Conservation (phyloP, 2,113 vertebrate genomes). For the Alligator sinensis region DNA sequence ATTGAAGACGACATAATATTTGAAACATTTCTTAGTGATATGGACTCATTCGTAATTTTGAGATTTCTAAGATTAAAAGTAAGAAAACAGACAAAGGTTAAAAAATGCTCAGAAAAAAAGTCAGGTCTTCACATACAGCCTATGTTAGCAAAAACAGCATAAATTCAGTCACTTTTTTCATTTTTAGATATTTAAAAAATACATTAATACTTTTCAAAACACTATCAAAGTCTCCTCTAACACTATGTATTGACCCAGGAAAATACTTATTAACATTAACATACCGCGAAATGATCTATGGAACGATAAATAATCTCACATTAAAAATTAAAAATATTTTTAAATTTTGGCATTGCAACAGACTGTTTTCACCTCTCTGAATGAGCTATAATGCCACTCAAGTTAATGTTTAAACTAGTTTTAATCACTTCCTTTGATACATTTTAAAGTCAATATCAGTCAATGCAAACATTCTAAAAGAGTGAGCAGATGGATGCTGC, state of each 20-base stretch:
- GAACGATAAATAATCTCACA: not conserved
- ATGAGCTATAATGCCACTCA: constrained; percentile 62
- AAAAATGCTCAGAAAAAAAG: too few relatives aligned
- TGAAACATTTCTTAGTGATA: too few relatives aligned
- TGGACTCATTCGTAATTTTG: not conserved
- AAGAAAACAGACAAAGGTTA: not conserved
- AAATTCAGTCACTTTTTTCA: not conserved
- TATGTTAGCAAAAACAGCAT: not conserved
- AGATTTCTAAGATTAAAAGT: not conserved
- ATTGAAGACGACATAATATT: not conserved
- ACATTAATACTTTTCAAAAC: not conserved
- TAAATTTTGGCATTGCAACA: constrained; percentile 58
- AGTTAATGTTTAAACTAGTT: constrained; percentile 86
- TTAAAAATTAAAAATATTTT: constrained; percentile 14
- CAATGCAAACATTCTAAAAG: constrained; percentile 82
- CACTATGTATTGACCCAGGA: accelerated
- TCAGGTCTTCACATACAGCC: not conserved
- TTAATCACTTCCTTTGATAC: constrained; percentile 83
- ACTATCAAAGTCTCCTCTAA: not conserved
- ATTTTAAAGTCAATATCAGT: constrained; percentile 80
- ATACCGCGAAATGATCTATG: not conserved
- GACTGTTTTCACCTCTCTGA: constrained; percentile 61
- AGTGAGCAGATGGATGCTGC: constrained; percentile 87
- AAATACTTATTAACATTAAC: not conserved
- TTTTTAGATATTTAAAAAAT: not conserved